A percentile compares a stretch with the other conserved stretches of the same genome.
Evolutionary conservation across 2,797 vertebrate genomes (phyloP).

Genomic region (Alectoris magna): DNA sequence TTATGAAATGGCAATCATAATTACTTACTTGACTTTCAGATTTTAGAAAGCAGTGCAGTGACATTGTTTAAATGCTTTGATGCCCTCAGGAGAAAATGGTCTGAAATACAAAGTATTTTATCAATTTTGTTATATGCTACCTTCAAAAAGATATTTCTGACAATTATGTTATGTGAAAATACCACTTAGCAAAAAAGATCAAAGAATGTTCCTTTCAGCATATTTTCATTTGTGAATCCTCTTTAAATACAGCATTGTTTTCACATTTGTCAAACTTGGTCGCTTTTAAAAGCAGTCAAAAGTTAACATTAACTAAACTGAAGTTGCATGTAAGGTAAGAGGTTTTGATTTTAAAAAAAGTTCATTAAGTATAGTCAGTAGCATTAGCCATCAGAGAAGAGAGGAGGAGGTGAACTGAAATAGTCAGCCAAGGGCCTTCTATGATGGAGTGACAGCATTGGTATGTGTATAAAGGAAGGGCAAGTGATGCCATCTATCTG

Average conservation of each 20-base stretch:
- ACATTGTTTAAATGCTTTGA: neutral
- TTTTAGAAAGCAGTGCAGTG: neutral
- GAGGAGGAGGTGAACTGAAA: no score
- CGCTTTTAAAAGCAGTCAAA: slow-evolving; percentile 21
- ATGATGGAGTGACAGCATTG: no score
- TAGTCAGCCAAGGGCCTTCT: no score
- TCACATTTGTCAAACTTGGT: slow-evolving; percentile 5
- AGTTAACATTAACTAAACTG: neutral
- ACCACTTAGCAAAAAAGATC: neutral
- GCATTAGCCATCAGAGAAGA: neutral
- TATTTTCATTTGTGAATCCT: neutral
- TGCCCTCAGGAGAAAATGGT: neutral
- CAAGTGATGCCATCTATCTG: no score
- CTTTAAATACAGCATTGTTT: neutral
- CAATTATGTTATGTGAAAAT: neutral
- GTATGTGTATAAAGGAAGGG: no score
- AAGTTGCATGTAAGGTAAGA: neutral
- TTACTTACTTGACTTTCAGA: neutral
- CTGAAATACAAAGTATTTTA: neutral
- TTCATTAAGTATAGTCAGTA: neutral
- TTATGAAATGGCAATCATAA: neutral
- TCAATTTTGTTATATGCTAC: neutral
- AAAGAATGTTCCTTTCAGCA: neutral
- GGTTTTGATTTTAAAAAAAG: slow-evolving; percentile 31
- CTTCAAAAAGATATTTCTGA: neutral